phyloP scores from a whole-genome alignment of 2,797 vertebrate genomes.

The Sternarchorhynchus goeldii region DNA sequence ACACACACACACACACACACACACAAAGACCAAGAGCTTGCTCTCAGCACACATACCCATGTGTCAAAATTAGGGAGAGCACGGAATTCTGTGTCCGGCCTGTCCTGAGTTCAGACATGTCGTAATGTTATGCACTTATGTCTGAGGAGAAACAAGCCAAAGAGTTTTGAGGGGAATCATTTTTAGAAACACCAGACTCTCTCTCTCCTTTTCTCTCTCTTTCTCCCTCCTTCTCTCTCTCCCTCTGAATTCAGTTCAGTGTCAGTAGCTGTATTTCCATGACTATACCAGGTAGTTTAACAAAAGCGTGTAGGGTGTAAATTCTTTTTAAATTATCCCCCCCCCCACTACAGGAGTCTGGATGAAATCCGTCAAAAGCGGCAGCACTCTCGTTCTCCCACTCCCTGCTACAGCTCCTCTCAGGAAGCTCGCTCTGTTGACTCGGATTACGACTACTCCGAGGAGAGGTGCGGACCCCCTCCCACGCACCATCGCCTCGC shows the following conservation, averaged over 20 bases:
- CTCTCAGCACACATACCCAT: slow-evolving; percentile 81
- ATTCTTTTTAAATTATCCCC: background rate
- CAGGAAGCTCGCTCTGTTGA: slow-evolving; percentile 88
- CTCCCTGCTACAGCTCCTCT: slow-evolving; percentile 88
- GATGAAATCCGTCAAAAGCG: slow-evolving; percentile 98
- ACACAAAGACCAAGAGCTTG: slow-evolving; percentile 71
- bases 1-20: slow-evolving; percentile 95
- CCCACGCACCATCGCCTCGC: background rate
- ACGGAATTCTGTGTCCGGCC: too few relatives aligned
- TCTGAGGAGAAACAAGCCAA: too few relatives aligned
- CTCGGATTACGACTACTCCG: slow-evolving; percentile 92
- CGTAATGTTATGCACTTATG: too few relatives aligned
- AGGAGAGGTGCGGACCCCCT: slow-evolving; percentile 87
- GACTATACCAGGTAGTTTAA: too few relatives aligned
- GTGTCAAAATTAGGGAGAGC: too few relatives aligned
- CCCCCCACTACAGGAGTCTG: slow-evolving; percentile 87
- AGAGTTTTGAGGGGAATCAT: too few relatives aligned
- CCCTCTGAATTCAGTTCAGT: background rate
- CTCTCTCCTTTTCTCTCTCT: background rate
- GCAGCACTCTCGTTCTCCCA: slow-evolving; percentile 88
- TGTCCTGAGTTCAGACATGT: too few relatives aligned
- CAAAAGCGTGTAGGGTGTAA: too few relatives aligned
- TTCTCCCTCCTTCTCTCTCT: background rate
- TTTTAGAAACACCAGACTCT: too few relatives aligned
- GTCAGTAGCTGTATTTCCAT: slow-evolving; percentile 46